Base-by-base conservation (phyloP, 2,113 vertebrate species). In the Galbula dea region DNA sequence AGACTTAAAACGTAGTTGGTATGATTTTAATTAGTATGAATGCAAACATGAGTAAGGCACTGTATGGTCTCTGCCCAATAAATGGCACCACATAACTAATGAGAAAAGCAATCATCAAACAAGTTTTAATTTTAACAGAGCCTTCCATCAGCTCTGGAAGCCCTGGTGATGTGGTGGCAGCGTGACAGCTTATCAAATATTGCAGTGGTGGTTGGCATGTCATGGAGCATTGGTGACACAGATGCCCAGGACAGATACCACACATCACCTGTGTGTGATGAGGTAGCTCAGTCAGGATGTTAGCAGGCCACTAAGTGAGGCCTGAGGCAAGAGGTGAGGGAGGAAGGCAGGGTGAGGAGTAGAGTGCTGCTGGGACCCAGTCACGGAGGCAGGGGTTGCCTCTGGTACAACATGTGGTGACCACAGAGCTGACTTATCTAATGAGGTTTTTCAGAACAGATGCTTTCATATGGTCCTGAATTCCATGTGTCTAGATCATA, bases 321-420 rank as follows among this genome's bases (percentile, higher is more conserved):
- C 16, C 46, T 52, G 32, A 51, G 54, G 55, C 3, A 5, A 51
- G 55, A 57, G 32, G 19, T 11, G 6, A n/a, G 32, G 19, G 51
- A 21, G 51, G 29, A 29, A 16, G 27, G 51, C 51, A 68, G 52
- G 34, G n/a, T n/a, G n/a, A n/a, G n/a, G n/a, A n/a, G n/a, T n/a
- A n/a, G n/a, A n/a, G n/a, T n/a, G 55, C 37, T 54, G 13, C 27
- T 32, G 48, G 16, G 17, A 12, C 30, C 36, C 5, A 3, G 45
- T 23, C 4, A 46, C 14, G 59, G 41, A 23, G 23, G 6, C 7
- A 34, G 34, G 17, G 61, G 7, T 3, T 55, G 49, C 19, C 22
- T 0, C 1, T 22, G 49, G 8, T 3, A 0, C 2, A 0, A 30
- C 16, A 26, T 15, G 12, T 5, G 27, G 27, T 3, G 2, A 36